Evolutionary conservation across 2,797 vertebrate species (phyloP).

Genomic region (Phoeniculus purpureus): DNA sequence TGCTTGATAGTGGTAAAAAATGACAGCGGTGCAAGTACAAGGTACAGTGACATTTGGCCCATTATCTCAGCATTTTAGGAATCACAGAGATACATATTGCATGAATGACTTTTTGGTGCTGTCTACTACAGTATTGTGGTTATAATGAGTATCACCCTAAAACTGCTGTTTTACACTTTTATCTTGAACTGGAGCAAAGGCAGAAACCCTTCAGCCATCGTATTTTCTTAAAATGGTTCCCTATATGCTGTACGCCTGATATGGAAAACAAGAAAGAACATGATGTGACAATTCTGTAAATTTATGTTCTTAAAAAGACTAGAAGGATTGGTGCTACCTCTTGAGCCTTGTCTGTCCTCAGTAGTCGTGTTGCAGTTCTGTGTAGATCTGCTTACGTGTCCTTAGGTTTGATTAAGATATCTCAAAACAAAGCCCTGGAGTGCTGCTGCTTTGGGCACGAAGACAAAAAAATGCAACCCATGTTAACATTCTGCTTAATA

Average conservation of each 20-base stretch:
- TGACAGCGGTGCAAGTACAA: neutral
- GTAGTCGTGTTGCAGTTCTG: constrained; percentile 54
- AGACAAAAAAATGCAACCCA: constrained; percentile 61
- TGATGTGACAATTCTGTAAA: constrained; percentile 17
- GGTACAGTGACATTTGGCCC: constrained; percentile 60
- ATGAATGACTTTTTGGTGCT: constrained; percentile 77
- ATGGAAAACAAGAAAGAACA: constrained; percentile 51
- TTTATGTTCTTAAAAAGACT: constrained; percentile 54
- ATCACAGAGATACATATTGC: constrained; percentile 55
- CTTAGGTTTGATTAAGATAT: constrained; percentile 73
- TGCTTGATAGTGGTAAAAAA: constrained; percentile 20
- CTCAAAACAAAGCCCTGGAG: constrained; percentile 73
- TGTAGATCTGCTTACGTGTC: constrained; percentile 67
- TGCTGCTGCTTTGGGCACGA: constrained; percentile 70
- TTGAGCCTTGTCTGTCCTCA: constrained; percentile 56
- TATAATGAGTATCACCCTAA: constrained; percentile 74
- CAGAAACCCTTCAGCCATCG: constrained; percentile 27
- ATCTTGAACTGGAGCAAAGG: constrained; percentile 59
- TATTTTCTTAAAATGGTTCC: constrained; percentile 59
- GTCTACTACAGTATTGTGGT: constrained; percentile 61
- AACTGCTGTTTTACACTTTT: constrained; percentile 64
- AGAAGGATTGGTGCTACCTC: constrained; percentile 42
- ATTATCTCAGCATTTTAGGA: constrained; percentile 67
- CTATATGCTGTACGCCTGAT: constrained; percentile 15
- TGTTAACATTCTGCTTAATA: constrained; percentile 58